Conservation (phyloP, 2,797 vertebrate genomes). For the Masticophis lateralis region DNA sequence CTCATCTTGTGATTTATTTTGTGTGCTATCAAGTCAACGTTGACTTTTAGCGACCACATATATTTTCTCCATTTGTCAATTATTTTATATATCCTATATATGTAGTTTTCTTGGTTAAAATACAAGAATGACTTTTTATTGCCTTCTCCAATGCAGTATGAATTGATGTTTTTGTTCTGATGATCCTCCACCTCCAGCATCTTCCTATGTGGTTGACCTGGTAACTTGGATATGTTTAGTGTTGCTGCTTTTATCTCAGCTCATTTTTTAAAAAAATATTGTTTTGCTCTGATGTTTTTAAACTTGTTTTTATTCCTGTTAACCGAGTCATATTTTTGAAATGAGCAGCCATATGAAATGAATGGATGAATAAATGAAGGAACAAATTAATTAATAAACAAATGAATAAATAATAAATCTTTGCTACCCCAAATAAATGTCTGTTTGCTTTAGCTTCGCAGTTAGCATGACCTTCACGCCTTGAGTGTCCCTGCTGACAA, state of each 20-base stretch:
- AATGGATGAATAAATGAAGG: background rate
- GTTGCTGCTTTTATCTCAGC: background rate
- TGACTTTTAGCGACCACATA: background rate
- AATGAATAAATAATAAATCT: background rate
- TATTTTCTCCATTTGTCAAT: background rate
- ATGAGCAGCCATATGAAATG: background rate
- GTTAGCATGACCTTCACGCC: background rate
- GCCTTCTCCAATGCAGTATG: background rate
- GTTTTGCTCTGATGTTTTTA: background rate
- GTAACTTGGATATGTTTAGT: background rate
- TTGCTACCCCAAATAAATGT: background rate
- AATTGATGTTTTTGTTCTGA: background rate
- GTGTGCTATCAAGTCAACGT: background rate
- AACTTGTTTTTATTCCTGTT: background rate
- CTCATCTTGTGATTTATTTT: background rate
- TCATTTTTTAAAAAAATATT: background rate
- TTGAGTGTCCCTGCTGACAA: background rate
- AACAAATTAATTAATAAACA: background rate
- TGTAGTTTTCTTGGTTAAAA: background rate
- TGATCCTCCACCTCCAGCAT: background rate
- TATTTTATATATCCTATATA: background rate
- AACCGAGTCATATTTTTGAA: background rate
- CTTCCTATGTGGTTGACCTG: background rate
- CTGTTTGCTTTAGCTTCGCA: background rate
- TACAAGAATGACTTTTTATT: background rate